phyloP scores from a whole-genome alignment of 2,113 vertebrate genomes.

The Antigone vipio region DNA sequence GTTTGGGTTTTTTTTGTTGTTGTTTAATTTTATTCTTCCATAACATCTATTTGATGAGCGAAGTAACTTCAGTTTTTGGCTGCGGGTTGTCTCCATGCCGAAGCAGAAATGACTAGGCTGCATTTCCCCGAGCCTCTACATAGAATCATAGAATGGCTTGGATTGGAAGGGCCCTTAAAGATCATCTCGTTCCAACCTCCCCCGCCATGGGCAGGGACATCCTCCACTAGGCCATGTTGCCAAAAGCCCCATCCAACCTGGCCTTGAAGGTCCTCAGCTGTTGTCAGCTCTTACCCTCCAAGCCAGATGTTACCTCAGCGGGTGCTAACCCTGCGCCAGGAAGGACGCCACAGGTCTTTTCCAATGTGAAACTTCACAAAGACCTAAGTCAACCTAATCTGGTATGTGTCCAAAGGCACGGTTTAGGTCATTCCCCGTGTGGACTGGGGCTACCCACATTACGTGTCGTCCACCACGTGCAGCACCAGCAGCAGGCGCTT shows the following conservation, averaged over 20 bases:
- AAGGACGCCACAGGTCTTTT: neutral
- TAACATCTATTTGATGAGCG: neutral
- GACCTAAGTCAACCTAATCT: neutral
- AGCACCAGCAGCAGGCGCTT: neutral
- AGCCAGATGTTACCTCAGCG: neutral
- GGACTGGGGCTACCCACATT: neutral
- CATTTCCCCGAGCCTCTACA: rapidly evolving
- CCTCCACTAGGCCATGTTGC: too few relatives aligned
- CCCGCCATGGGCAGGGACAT: too few relatives aligned
- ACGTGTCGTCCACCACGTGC: rapidly evolving
- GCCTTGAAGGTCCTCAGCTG: neutral
- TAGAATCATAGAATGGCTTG: too few relatives aligned
- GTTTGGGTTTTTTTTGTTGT: neutral
- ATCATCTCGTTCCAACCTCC: too few relatives aligned
- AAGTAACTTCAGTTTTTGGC: neutral
- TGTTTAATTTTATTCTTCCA: neutral
- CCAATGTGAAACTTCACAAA: neutral
- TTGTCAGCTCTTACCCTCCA: neutral
- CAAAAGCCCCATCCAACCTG: too few relatives aligned
- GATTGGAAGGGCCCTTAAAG: too few relatives aligned
- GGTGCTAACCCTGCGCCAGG: neutral
- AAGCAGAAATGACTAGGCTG: neutral
- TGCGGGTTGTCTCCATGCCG: neutral
- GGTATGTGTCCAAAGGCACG: neutral
- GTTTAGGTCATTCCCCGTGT: neutral